Base-by-base conservation (phyloP, 2,888 invertebrate genomes). In the Ophion ellenae region DNA sequence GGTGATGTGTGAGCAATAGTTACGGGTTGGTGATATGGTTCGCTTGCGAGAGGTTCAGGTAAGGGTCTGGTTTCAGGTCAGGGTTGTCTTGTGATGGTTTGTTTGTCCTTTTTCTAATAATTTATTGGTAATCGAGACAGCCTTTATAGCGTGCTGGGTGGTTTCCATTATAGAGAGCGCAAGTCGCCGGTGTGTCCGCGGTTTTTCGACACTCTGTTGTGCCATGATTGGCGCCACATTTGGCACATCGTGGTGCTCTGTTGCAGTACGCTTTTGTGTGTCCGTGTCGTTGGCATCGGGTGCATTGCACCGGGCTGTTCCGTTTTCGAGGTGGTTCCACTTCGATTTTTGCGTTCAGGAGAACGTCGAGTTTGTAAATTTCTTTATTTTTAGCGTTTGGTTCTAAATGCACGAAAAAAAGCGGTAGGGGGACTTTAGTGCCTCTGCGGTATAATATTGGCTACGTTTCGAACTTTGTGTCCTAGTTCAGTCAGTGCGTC, bases 361-460 rank as follows among this genome's bases (percentile, higher is more conserved):
- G 61, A 63, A 73, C 69, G 76, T 75, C 75, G 20, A 85, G 24
- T 32, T 87, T 75, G 59, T 86, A 88, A n/a, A 87, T 87, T 59
- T 84, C 69, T 83, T 87, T 88, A 40, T 83, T 83, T 1, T 77
- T 88, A n/a, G 79, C 63, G 24, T 83, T 79, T 28, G 87, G 87
- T 76, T 87, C 81, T 53, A 88, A 81, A 57, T 89, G 85, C 7
- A 89, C 76, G 28, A 83, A 86, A 70, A 87, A 87, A 9, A 88
- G 74, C 20, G 86, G 83, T 28, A 89, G 67, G 11, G 84, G 82
- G 36, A 80, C 71, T 75, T 87, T 88, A 11, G 86, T 86, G 78
- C 69, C 77, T 32, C 83, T 79, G 20, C 80, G 83, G n/a, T 69
- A 69, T 40, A 84, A n/a, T 63, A 32, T 87, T 87, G 11, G 79